phyloP scores from a whole-genome alignment of 2,888 invertebrate genomes.

The Mesorhabditis spiculigera region DNA sequence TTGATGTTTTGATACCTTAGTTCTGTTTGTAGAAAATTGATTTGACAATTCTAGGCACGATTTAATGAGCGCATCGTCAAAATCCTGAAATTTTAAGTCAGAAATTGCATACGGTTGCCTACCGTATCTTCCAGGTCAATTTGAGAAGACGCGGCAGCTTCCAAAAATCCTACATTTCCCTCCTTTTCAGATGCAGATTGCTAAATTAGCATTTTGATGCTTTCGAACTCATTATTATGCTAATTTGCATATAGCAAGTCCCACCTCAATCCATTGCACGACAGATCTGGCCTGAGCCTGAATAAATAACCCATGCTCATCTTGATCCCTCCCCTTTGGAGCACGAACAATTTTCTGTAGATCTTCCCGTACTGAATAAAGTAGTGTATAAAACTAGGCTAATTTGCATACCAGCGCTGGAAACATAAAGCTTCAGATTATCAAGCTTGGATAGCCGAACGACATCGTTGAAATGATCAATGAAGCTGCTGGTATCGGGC shows the following conservation, averaged over 20 bases:
- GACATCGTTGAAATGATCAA: neutral
- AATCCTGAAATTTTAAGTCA: neutral
- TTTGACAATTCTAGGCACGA: too few species aligned
- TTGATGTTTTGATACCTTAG: too few species aligned
- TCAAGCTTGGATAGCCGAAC: too few species aligned
- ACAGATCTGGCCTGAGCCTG: neutral
- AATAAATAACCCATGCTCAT: neutral
- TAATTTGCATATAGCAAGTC: neutral
- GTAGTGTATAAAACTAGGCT: neutral
- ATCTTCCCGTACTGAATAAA: neutral
- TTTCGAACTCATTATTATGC: neutral
- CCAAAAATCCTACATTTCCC: too few species aligned
- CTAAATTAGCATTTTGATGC: neutral
- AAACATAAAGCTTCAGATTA: too few species aligned
- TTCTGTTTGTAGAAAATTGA: too few species aligned
- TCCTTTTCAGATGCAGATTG: too few species aligned
- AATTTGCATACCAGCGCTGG: too few species aligned
- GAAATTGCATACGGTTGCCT: neutral
- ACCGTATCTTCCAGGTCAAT: neutral
- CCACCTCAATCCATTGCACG: neutral
- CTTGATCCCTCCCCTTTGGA: neutral
- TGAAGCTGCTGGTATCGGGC: neutral
- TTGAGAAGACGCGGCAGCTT: too few species aligned
- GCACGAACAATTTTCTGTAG: neutral
- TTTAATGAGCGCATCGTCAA: neutral